Evolutionary conservation across 1,140 invertebrate genomes (phyloP), one percentile per base, ranked within the genome.

Genomic region (Catajapyx aquilonaris): DNA sequence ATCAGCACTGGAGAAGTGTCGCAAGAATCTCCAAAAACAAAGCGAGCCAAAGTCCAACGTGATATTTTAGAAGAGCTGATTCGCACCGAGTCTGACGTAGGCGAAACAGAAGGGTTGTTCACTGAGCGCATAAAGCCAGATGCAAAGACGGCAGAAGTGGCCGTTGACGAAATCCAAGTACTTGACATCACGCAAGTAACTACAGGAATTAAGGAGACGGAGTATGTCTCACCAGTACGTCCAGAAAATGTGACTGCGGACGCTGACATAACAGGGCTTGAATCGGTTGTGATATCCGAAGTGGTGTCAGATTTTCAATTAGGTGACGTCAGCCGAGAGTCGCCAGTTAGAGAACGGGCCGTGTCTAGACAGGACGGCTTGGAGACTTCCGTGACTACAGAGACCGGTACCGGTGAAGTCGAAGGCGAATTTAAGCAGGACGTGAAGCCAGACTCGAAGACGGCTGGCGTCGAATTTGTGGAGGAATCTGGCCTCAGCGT

Each of bases 401-500:
- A 34, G 16, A 17, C 32, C 11, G 20, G 18, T 20, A n/a, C 21
- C 20, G 5, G 32, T 18, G 50, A 52, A 44, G 37, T 25, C 11
- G 49, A 51, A 42, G 45, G 45, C 7, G 38, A 41, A 34, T 38
- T 50, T 2, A 22, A 34, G 37, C 28, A 40, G 5, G 4, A 34
- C 19, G 25, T 42, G 17, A 42, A 37, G 32, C 45, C 45, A 22
- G 37, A 44, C 39, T 35, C 35, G 9, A 44, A 48, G 36, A 44
- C 21, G 36, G 50, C 48, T 11, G 46, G 42, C 19, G 7, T 49
- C 1, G n/a, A 18, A 22, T 43, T 50, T 45, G 2, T 34, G 34
- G 2, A 39, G n/a, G 13, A n/a, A 5, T 17, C 16, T 15, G 5
- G 15, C 38, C 21, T 61, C 4, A 53, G 53, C 22, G 50, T 69